These are phyloP conservation scores for Coracopsis vasa DNA, from an alignment of 2,113 vertebrate genomes.

Conservation along the genomic window DNA sequence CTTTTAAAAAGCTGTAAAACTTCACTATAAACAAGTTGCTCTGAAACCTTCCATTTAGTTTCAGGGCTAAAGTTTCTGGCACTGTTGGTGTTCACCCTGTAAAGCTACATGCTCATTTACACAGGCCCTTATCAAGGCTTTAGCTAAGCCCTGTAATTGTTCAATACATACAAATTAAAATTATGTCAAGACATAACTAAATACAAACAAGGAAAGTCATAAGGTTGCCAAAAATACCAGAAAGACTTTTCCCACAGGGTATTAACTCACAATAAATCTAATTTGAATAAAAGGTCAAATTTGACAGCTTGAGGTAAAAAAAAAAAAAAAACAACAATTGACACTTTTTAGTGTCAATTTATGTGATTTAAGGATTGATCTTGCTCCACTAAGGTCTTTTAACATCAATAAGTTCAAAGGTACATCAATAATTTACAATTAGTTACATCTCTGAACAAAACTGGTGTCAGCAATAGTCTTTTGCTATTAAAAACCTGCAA, in stretches of 20 bases:
- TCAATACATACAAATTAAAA: not conserved
- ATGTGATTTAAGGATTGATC: not conserved
- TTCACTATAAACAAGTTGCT: not conserved
- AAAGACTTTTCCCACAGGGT: not conserved
- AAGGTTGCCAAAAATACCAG: not conserved
- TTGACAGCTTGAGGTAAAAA: not conserved
- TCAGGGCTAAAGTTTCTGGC: not conserved
- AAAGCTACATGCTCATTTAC: not conserved
- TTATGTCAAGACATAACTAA: not conserved
- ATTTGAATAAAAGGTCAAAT: slow-evolving; percentile 4
- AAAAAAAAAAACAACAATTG: not conserved
- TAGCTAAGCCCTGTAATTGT: not conserved
- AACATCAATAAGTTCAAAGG: not conserved
- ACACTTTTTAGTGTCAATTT: not conserved
- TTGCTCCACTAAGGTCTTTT: not conserved
- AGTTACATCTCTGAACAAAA: not conserved
- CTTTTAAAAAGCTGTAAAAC: not conserved
- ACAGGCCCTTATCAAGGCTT: not conserved
- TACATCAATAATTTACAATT: not conserved
- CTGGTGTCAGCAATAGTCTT: not conserved
- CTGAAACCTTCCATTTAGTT: not conserved
- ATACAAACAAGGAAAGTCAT: not conserved
- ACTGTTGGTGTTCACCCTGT: not conserved
- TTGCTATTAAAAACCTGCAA: not conserved
- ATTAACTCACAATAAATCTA: not conserved